Conservation (phyloP, 2,888 invertebrate genomes). For the Lycocerus yunnanus region DNA sequence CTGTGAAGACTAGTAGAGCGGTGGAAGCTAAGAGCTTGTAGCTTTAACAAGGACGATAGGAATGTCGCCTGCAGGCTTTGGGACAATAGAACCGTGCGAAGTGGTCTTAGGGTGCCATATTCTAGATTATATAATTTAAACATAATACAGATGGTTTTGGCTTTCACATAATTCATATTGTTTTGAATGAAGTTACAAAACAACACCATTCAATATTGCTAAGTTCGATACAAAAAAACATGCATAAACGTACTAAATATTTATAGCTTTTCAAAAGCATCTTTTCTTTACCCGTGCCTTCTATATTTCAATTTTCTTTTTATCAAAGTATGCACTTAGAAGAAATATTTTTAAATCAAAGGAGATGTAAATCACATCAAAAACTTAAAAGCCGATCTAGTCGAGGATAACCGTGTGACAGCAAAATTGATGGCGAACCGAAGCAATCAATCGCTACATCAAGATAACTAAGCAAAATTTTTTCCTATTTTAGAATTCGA, state of each 20-base stretch:
- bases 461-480: background rate
- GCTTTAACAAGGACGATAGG: conserved; percentile 36
- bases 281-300: background rate
- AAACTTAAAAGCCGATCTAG: conserved; percentile 2
- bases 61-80: conserved; percentile 38
- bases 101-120: conserved; percentile 35
- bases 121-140: conserved; percentile 31
- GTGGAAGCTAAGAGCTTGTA: conserved; percentile 28
- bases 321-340: background rate
- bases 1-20: conserved; percentile 20
- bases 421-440: background rate
- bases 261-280: background rate
- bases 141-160: conserved; percentile 29
- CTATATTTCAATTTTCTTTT: background rate
- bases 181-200: conserved; percentile 27
- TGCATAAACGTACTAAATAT: background rate
- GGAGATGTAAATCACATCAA: conserved; percentile 1
- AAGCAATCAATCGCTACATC: background rate
- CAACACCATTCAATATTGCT: background rate
- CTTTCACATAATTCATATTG: conserved; percentile 29
- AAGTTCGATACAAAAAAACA: background rate
- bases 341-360: background rate
- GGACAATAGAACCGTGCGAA: conserved; percentile 37
- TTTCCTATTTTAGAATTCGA: background rate
- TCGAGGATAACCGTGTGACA: background rate